Evolutionary conservation across 2,113 vertebrate species (phyloP), one percentile per base, ranked within the genome.

Genomic region (Serinus canaria): DNA sequence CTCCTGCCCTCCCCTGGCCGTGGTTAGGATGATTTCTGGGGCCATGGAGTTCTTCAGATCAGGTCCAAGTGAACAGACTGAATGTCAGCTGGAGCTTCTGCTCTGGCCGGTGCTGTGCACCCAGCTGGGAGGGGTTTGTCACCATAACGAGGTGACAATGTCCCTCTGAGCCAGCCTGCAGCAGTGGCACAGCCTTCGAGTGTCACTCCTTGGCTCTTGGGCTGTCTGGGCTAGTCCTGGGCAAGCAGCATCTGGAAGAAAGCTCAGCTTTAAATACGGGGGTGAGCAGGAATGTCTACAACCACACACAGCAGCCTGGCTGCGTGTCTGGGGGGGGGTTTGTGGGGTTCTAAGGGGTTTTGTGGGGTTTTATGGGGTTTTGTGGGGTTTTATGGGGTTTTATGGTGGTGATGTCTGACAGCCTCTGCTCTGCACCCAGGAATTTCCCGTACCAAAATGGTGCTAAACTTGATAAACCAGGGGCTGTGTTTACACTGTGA

Each of bases 241-340:
- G 16, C 15, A 1, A 19, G 39, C 18, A 31, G 1, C 2, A 8
- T 20, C 59, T 37, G 1, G 35, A 49, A 46, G 41, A 59, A 62
- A 25, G 20, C 35, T 56, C 15, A 5, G 28, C 9, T 78, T 68
- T 37, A 28, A 11, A 4, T 16, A 2, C 13, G 30, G 39, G 30
- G 13, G 19, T 1, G 1, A 7, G 4, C 28, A 35, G 47, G 16
- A 22, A 5, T 58, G n/a, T 69, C 67, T 74, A 0, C 31, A 18
- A 33, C 3, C n/a, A 22, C 13, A 10, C 9, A 13, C 2, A 33
- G 35, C 55, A 74, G 44, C 28, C 33, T 60, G 53, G 27, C 24
- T 53, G 41, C 15, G 69, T 41, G 50, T 15, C 28, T 13, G 7
- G 4, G 43, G 21, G 27, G 44, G 5, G n/a, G n/a, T 15, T 59